Conservation (phyloP, 2,113 vertebrate species). For the Cathartes aura region DNA sequence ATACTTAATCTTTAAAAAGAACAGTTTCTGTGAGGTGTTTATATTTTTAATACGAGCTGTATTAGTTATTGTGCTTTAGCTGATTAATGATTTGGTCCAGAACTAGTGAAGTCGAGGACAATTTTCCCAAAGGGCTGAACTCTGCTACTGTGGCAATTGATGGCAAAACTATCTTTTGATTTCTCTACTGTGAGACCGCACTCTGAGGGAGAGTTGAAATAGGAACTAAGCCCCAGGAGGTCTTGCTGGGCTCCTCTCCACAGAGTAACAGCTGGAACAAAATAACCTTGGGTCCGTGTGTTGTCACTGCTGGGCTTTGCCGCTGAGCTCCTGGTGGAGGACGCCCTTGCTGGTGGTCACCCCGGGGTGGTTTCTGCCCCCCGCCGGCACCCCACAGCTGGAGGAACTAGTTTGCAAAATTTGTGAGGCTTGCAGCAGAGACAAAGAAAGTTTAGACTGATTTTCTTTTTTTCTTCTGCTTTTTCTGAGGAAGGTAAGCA, state of each 20-base stretch:
- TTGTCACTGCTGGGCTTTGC: not conserved
- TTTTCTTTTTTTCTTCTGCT: not conserved
- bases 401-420: not conserved
- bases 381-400: fast-evolving
- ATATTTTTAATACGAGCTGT: not conserved
- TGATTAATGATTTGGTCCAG: not conserved
- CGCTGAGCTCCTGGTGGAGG: not conserved
- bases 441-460: not conserved
- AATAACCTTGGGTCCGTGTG: not conserved
- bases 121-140: not conserved
- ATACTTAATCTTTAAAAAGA: not conserved
- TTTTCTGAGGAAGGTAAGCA: not conserved
- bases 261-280: not conserved
- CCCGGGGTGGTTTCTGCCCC: not conserved
- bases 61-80: not conserved
- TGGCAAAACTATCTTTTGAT: not conserved
- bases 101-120: not conserved
- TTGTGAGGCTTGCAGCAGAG: not conserved
- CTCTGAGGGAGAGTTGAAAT: not conserved
- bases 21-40: not conserved
- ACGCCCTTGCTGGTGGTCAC: not conserved
- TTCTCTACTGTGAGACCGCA: not conserved
- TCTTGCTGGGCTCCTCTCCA: not conserved
- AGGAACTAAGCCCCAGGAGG: not conserved
- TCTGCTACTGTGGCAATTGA: not conserved